Percentiles rank a stretch among this genome's conserved stretches.
Evolutionary conservation across 2,113 vertebrate genomes (phyloP).

Genomic region (Vireo altiloquus): DNA sequence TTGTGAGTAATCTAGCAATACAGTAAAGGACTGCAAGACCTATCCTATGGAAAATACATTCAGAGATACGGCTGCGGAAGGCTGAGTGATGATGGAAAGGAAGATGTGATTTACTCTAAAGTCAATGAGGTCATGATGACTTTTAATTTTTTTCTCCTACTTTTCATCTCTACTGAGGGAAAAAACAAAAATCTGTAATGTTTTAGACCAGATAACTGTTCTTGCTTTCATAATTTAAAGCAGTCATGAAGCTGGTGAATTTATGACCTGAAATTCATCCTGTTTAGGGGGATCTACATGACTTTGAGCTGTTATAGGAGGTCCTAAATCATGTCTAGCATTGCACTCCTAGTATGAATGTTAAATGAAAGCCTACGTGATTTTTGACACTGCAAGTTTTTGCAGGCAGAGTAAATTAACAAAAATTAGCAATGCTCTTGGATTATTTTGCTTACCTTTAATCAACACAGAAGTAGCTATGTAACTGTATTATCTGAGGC

Average conservation of each 20-base stretch:
- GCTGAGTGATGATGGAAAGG: neutral
- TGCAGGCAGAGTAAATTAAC: neutral
- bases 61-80: neutral
- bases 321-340: neutral
- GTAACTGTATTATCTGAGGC: neutral
- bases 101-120: neutral
- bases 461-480: neutral
- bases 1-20: neutral
- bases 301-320: neutral
- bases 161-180: neutral
- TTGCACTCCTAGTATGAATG: neutral
- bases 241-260: neutral
- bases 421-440: neutral
- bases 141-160: accelerated
- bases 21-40: neutral
- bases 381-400: neutral
- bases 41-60: neutral
- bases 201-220: neutral
- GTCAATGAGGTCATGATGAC: neutral
- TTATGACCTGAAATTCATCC: neutral
- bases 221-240: neutral
- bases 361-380: neutral
- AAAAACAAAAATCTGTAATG: neutral
- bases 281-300: neutral
- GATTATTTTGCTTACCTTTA: neutral